Conservation (phyloP, 2,888 invertebrate species). For the Drosophila picticornis region DNA sequence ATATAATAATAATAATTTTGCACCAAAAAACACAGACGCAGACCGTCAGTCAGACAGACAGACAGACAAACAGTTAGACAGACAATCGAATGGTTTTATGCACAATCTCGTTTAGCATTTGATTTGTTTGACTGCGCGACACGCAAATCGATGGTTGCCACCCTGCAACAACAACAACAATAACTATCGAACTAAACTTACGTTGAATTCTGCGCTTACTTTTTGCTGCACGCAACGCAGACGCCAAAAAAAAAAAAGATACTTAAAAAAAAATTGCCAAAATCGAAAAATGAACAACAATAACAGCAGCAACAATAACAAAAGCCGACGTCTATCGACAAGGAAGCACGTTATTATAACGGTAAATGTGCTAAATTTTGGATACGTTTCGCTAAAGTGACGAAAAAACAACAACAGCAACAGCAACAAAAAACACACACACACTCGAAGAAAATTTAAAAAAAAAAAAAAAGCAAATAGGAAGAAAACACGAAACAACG, state of each 20-base stretch:
- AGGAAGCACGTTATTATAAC: constrained; percentile 76
- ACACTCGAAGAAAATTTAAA: constrained; percentile 8
- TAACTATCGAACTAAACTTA: constrained; percentile 44
- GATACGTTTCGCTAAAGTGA: constrained; percentile 23
- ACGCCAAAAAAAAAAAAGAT: constrained; percentile 35
- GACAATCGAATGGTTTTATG: constrained; percentile 52
- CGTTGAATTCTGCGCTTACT: constrained; percentile 74
- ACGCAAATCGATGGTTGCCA: constrained; percentile 77
- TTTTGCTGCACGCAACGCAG: constrained; percentile 71
- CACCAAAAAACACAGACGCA: constrained; percentile 33
- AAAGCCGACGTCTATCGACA: constrained; percentile 49
- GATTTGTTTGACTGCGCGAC: constrained; percentile 68
- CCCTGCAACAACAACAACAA: constrained; percentile 40
- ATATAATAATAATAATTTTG: constrained; percentile 60
- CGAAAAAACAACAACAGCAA: constrained; percentile 2
- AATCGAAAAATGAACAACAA: constrained; percentile 9
- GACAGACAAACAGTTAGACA: constrained; percentile 1
- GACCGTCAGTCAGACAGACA: not conserved
- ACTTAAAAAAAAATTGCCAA: constrained; percentile 5
- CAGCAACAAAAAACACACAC: not conserved
- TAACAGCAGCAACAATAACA: constrained; percentile 17
- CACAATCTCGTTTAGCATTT: constrained; percentile 58
- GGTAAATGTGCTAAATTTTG: constrained; percentile 62
- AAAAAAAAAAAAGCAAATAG: not conserved
- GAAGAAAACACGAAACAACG: constrained; percentile 30